Conservation (phyloP, 2,797 vertebrate genomes). For the Crenichthys baileyi region DNA sequence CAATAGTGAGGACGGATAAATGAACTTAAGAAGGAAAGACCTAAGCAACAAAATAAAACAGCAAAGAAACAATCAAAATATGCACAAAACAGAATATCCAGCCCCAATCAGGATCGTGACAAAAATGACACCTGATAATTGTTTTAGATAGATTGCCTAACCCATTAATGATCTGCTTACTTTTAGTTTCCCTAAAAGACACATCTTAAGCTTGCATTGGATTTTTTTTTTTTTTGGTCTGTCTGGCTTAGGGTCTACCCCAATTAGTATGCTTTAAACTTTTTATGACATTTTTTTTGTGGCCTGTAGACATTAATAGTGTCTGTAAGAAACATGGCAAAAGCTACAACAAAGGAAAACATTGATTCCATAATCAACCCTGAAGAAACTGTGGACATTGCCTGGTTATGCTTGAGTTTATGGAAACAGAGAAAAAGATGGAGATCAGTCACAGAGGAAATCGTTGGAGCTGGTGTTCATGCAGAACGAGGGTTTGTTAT, state of each 20-base stretch:
- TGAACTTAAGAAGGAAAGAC: too few species aligned
- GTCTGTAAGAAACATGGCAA: neutral
- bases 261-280: slow-evolving; percentile 8
- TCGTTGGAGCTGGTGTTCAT: neutral
- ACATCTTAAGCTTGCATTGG: neutral
- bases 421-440: slow-evolving; percentile 21
- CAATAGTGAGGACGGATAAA: too few species aligned
- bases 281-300: slow-evolving; percentile 1
- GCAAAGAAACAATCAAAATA: too few species aligned
- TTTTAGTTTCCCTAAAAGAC: slow-evolving; percentile 2
- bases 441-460: slow-evolving; percentile 31
- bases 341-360: slow-evolving; percentile 1
- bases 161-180: neutral
- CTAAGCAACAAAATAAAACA: too few species aligned
- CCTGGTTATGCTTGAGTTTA: slow-evolving; percentile 31
- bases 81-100: too few species aligned
- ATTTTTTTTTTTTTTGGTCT: neutral
- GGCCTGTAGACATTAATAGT: neutral
- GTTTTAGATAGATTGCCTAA: neutral
- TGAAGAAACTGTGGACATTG: slow-evolving; percentile 28
- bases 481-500: slow-evolving; percentile 17
- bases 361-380: slow-evolving; percentile 10
- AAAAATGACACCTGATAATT: neutral
- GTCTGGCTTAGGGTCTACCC: neutral
- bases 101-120: neutral